Evolutionary conservation across 2,797 vertebrate species (phyloP).

Genomic region (Enteromius anoplus): DNA sequence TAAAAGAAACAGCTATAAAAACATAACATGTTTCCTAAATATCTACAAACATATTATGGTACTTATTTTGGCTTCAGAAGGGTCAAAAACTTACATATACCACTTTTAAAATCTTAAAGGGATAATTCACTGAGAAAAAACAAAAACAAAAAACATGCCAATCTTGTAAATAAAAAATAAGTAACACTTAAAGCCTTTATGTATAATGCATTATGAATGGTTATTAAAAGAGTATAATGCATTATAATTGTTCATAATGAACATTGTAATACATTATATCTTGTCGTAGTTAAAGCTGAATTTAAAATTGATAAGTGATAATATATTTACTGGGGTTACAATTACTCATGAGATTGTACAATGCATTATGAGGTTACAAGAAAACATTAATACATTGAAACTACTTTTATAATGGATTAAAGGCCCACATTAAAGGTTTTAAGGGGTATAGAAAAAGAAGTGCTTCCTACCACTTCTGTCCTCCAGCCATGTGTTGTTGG

Average conservation of each 20-base stretch:
- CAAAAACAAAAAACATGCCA: no score
- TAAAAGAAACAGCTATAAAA: no score
- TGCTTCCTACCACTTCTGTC: slow-evolving; percentile 90
- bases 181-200: background rate
- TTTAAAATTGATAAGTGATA: background rate
- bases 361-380: background rate
- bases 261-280: background rate
- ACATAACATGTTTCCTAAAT: no score
- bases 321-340: background rate
- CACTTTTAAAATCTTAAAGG: background rate
- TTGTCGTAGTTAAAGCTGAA: background rate
- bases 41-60: no score
- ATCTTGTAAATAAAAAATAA: no score
- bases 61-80: no score
- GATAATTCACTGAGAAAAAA: background rate
- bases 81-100: no score
- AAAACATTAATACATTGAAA: background rate
- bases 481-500: slow-evolving; percentile 90
- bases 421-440: background rate
- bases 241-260: background rate
- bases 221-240: background rate
- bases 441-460: background rate
- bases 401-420: background rate
- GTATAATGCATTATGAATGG: background rate
- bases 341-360: background rate